Base-by-base conservation (phyloP, 2,113 vertebrate species). In the Cranoglanis bouderius region DNA sequence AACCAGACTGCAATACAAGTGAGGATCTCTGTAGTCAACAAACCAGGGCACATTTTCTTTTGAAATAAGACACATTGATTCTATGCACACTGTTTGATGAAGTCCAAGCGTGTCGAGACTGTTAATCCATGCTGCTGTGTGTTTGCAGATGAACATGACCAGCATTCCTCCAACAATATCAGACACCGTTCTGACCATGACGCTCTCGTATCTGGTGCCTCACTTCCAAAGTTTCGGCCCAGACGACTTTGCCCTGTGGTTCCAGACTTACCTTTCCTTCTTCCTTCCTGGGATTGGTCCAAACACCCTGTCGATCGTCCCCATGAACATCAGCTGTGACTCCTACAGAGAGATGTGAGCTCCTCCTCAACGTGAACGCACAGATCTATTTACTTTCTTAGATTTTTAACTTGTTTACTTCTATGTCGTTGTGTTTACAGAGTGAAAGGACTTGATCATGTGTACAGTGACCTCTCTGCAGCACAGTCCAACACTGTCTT, bases 241-340 rank as follows among this genome's bases (percentile, higher is more conserved):
- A 4, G 24, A 78, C 40, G 90, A 92, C 80, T 93, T 87, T 67
- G 0, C 59, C 59, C 77, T 86, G 91, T 94, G 91, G 93, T 93
- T 93, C 87, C 91, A 91, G 87, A 24, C 51, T 67, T 82, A 92
- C 65, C 92, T 94, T 51, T 43, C 38, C 78, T 61, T 92, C 55
- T 82, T 93, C 61, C 82, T 92, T 88, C 82, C 91, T 10, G 92
- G 88, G 82, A 29, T 92, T 87, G 82, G 40, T 40, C 90, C 90
- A 57, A 81, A 51, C 53, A 89, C 55, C 72, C 84, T 92, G 87
- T 19, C 4, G 6, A 75, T 87, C 65, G 92, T 94, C 74, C 92
- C 93, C 57, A 74, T 9, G 14, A 91, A 92, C 90, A 92, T 94
- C 91, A 92, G 84, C 88, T 93, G 93, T 85, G 83, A 51, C 72